These are phyloP conservation scores for Allophyes oxyacanthae DNA, from an alignment of 2,888 invertebrate species.

Conservation along the genomic window DNA sequence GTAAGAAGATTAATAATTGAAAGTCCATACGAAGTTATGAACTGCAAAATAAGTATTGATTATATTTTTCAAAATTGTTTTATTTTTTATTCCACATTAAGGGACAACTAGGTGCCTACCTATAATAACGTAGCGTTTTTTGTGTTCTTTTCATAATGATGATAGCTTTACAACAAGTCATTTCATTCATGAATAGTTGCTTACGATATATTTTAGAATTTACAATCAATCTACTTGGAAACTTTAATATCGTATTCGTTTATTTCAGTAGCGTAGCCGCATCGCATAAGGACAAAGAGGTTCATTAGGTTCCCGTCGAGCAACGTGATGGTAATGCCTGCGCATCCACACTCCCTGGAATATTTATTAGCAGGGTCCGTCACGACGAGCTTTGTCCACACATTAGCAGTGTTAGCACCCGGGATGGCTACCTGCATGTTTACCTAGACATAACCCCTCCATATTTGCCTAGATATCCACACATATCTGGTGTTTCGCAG, in stretches of 20 bases:
- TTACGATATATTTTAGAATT: too few species aligned
- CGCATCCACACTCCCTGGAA: constrained; percentile 81
- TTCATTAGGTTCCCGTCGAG: constrained; percentile 41
- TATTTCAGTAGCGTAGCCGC: constrained; percentile 11
- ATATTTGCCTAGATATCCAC: constrained; percentile 83
- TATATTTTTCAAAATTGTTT: too few species aligned
- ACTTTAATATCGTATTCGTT: constrained; percentile 3
- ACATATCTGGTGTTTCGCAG: constrained; percentile 75
- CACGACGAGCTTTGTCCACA: constrained; percentile 87
- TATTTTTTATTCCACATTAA: too few species aligned
- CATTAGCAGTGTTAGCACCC: constrained; percentile 87
- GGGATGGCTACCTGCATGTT: constrained; percentile 80
- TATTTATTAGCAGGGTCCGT: constrained; percentile 86
- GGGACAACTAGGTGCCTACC: too few species aligned
- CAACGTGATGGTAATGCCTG: constrained; percentile 69
- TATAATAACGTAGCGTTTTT: too few species aligned
- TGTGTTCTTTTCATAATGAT: too few species aligned
- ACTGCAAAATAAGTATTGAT: too few species aligned
- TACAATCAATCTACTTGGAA: background rate
- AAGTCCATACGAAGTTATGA: background rate
- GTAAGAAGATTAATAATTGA: constrained; percentile 1
- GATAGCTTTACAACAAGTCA: too few species aligned
- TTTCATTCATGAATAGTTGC: too few species aligned
- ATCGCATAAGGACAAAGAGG: constrained; percentile 48
- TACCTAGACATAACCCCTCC: constrained; percentile 75